Base-by-base conservation (phyloP, 2,113 vertebrate genomes). In the Scolopax mira region DNA sequence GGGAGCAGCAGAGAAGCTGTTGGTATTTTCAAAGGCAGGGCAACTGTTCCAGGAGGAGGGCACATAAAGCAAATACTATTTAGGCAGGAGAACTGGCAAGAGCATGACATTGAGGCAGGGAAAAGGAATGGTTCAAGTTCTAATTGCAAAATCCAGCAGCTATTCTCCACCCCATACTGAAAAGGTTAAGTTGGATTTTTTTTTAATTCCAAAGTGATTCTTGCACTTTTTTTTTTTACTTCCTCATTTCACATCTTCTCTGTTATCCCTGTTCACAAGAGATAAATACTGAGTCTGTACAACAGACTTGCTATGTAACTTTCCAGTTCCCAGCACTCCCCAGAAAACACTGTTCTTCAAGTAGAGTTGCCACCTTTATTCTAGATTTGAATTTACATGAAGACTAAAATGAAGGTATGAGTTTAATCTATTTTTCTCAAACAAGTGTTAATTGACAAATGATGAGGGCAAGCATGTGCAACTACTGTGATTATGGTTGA, bases 371-470 rank as follows among this genome's bases (percentile, higher is more conserved):
- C 28, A 90, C 69, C 85, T 95, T 90, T 73, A 80, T 12, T 88
- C 54, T 33, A 81, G 65, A 42, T 18, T 77, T 44, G 77, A 66
- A 90, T 78, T 79, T 17, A 87, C 48, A 54, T 23, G n/a, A 78
- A 79, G 52, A 18, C 44, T 78, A 89, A 89, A 94, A 79, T 51
- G 62, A 86, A 86, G 55, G 64, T 18, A 44, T 41, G n/a, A 69
- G 69, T 78, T 88, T 60, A 39, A 89, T 79, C 67, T 85, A 2
- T 37, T 88, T 82, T 88, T 74, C 92, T 91, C 60, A 39, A 75
- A 35, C 49, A 79, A 79, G 92, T 86, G 95, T 85, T 96, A 92
- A 96, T 10, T 96, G 94, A 96, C 75, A 90, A 91, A 95, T 42
- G 30, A 66, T 2, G 46, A 90, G 51, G 85, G 67, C 95, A 86